Evolutionary conservation across 2,888 invertebrate genomes (phyloP).

Genomic region (Chrysotoxum bicinctum): DNA sequence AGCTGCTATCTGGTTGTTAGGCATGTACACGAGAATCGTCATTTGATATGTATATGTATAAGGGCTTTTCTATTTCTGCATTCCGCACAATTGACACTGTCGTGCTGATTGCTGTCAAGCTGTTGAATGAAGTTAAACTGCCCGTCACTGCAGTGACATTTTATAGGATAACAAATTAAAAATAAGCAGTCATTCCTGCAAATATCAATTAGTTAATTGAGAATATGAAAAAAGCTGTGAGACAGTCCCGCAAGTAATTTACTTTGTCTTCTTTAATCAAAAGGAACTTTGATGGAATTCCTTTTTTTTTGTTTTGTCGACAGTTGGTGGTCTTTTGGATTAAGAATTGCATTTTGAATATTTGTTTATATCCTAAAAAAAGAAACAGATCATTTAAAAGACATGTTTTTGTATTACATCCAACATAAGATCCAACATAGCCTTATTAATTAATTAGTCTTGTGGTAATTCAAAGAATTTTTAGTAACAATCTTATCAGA

Average conservation of each 20-base stretch:
- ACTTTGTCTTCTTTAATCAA: no score
- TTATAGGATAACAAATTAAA: background rate
- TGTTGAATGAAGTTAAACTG: background rate
- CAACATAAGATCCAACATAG: no score
- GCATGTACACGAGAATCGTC: background rate
- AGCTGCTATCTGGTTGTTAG: background rate
- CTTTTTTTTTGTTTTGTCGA: no score
- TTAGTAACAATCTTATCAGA: no score
- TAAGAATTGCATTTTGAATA: no score
- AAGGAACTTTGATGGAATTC: no score
- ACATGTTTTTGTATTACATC: no score
- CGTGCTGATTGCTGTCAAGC: conserved; percentile 3
- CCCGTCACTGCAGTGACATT: background rate
- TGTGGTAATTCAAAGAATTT: no score
- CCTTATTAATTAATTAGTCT: no score
- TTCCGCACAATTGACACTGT: conserved; percentile 3
- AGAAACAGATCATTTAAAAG: no score
- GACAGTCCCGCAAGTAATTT: background rate
- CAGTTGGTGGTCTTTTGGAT: no score
- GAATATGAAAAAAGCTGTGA: background rate
- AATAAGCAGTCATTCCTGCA: background rate
- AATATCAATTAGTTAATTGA: background rate
- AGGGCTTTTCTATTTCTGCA: background rate
- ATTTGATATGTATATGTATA: background rate
- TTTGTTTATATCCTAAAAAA: no score